Base-by-base conservation (phyloP, 2,797 vertebrate genomes). In the Manis pentadactyla region DNA sequence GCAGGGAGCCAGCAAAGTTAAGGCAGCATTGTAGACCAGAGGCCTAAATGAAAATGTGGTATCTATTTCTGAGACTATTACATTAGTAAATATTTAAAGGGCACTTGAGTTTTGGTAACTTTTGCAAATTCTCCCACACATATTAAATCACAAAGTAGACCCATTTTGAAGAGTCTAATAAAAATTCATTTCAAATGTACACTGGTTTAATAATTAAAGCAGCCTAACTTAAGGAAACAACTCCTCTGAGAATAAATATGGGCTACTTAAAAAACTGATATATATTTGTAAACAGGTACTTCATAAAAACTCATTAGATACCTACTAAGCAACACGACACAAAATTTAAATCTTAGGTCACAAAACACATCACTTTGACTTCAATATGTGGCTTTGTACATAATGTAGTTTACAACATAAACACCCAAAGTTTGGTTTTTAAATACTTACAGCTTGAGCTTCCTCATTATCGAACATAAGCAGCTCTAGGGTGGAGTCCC, bases 401-500 rank as follows among this genome's bases (percentile, higher is more conserved):
- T 23, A 87, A 77, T 0, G 4, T 0, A 23, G 18, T 6, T 93
- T 57, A 71, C 37, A 77, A 63, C 10, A 7, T 14, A 90, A 83
- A 51, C 7, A 74, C 2, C 17, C 37, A 10, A 63, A 31, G n/a
- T 63, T 21, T 59, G 59, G 57, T 31, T 37, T 69, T 66, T 57
- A 73, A 6, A 88, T 94, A 99, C 99, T 99, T 96, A 99, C 99
- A 68, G 99, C 99, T 97, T 99, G 99, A 86, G 99, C 99, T 23
- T 99, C 99, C 59, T 99, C 99, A 0, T 98, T 97, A 82, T 99
- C 99, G 96, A 99, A 99, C 14, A 79, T 98, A 57, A 99, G 98
- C 96, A 99, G 98, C 96, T 99, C 98, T 46, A 99, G 98, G 64
- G 98, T 97, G 96, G 99, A 99, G 57, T 99, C 99, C 59, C 97